These are phyloP conservation scores for Dallia pectoralis DNA, from an alignment of 2,797 vertebrate species.

Conservation along the genomic window DNA sequence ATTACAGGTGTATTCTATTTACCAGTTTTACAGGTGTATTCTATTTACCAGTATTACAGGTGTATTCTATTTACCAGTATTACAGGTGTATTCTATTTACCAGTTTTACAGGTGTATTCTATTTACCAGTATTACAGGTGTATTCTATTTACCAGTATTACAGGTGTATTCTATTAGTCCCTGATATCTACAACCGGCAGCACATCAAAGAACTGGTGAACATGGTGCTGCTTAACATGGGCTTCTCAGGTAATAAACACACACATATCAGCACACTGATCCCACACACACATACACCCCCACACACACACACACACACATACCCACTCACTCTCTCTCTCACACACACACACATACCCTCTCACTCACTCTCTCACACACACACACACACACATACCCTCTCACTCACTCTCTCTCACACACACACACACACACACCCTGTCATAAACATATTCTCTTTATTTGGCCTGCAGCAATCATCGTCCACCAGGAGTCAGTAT, in stretches of 20 bases:
- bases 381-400: not conserved
- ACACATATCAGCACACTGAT: not conserved
- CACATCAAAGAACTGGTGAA: conserved; percentile 94
- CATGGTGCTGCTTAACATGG: conserved; percentile 93
- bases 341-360: not conserved
- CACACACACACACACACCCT: not conserved
- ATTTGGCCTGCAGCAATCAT: conserved; percentile 78
- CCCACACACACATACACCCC: not conserved
- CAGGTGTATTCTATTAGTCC: conserved; percentile 93
- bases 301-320: not conserved
- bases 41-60: conserved; percentile 78
- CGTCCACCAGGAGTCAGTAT: conserved; percentile 96
- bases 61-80: too few species aligned
- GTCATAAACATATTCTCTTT: not conserved
- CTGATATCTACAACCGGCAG: conserved; percentile 94
- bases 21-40: too few species aligned
- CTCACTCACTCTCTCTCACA: conserved; percentile 6
- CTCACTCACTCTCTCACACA: conserved; percentile 8
- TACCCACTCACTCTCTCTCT: not conserved
- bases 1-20: conserved; percentile 64
- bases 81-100: too few species aligned
- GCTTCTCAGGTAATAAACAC: conserved; percentile 87
- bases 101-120: conserved; percentile 81
- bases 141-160: conserved; percentile 92
- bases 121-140: too few species aligned